Percentiles rank a stretch among this genome's conserved stretches.
phyloP scores from a whole-genome alignment of 64 coral and sea anemone genomes.

The Pachyseris speciosa region DNA sequence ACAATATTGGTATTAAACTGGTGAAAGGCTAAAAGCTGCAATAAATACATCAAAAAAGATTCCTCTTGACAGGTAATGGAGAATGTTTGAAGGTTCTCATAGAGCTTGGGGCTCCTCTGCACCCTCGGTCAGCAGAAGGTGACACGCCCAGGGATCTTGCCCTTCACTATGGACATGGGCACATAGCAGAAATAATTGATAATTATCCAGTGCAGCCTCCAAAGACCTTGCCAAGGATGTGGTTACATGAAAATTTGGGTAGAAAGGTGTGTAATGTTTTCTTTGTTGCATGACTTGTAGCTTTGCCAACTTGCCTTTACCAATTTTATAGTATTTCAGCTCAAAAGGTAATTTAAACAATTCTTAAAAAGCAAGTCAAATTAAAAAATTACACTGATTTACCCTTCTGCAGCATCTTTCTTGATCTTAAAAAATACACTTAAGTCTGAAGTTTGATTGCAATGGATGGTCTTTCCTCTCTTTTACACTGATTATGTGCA shows the following conservation, averaged over 20 bases:
- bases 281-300: no score
- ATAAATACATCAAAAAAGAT: neutral
- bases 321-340: no score
- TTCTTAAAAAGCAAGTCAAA: no score
- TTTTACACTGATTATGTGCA: no score
- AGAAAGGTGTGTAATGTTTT: constrained; percentile 75
- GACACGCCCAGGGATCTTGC: constrained; percentile 96
- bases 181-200: constrained; percentile 86
- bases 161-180: constrained; percentile 68
- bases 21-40: neutral
- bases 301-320: no score
- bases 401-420: no score
- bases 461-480: no score
- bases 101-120: constrained; percentile 87
- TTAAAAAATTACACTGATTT: no score
- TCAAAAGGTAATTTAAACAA: no score
- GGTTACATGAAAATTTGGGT: constrained; percentile 94
- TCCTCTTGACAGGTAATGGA: neutral
- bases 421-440: no score
- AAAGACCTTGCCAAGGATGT: constrained; percentile 73
- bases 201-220: constrained; percentile 77
- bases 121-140: constrained; percentile 89
- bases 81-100: constrained; percentile 79
- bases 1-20: no score
- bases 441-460: no score